Base-by-base conservation (phyloP, 2,888 invertebrate species). In the Doris montereyensis region DNA sequence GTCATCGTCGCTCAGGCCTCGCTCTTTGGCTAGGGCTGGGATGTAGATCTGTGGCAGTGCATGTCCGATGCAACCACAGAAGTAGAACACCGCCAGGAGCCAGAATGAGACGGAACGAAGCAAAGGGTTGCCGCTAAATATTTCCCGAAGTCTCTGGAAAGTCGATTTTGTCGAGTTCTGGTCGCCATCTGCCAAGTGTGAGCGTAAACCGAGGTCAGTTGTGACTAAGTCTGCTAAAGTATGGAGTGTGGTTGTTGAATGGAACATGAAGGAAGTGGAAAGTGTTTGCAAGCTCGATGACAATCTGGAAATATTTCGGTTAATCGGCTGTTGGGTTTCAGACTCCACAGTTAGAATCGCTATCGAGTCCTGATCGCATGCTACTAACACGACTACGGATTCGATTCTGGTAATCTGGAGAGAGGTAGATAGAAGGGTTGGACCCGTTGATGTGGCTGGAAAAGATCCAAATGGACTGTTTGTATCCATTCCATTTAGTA, bases 1-100 rank as follows among this genome's bases (percentile, higher is more conserved):
- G 2, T 74, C 32, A 3, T 8, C 58, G 8, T 26, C 60, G 2
- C 60, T 60, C 30, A 74, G 60, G 5, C 60, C 74, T 21, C 62
- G 28, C 28, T 74, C 74, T 52, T 74, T 60, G 1, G 74, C 60
- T n/a, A 74, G 32, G 32, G 74, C 60, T 3, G 60, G 58, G 74
- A 74, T 52, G n/a, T 73, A 73, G 17, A 73, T 73, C 57, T 73
- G 52, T 26, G 73, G 73, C 26, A 73, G 17, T 17, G 8, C 52
- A 10, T 5, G 8, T 41, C 52, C 52, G 8, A 41, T 17, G 52
- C 8, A 17, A 41, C 52, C 52, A 41, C 8, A 5, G 34, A 74
- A 74, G 32, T 26, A 74, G 21, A 74, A 60, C 5, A 17, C 17
- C 3, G 24, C 24, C 57, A 74, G 62, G 21, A 52, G 60, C 74